phyloP scores from a whole-genome alignment of 2,888 invertebrate genomes.

The Leptogaster cylindrica region DNA sequence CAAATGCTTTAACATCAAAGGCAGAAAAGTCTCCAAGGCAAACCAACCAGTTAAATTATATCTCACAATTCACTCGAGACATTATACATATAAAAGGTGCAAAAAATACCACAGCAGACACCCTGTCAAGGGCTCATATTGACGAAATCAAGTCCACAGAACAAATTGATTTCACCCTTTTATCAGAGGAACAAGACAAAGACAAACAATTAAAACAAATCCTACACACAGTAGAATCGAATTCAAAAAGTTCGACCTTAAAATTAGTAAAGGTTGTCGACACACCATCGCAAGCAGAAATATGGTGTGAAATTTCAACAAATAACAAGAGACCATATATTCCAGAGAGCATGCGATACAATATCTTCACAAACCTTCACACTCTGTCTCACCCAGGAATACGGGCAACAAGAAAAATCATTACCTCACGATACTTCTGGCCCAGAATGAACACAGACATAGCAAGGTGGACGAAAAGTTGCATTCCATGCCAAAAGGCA shows the following conservation, averaged over 20 bases:
- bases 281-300: no score
- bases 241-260: no score
- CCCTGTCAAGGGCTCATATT: not conserved
- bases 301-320: no score
- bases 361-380: slow-evolving; percentile 7
- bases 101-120: not conserved
- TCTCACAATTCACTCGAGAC: slow-evolving; percentile 11
- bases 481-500: not conserved
- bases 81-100: not conserved
- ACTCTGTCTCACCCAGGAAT: slow-evolving; percentile 8
- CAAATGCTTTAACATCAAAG: not conserved
- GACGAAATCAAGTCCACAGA: no score
- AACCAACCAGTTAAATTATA: not conserved
- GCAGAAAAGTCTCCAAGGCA: not conserved
- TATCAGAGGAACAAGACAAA: no score
- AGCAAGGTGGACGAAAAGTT: not conserved
- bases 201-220: no score
- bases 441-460: slow-evolving; percentile 31
- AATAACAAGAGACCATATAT: not conserved
- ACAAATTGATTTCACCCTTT: no score
- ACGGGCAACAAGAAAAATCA: not conserved
- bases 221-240: no score
- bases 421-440: slow-evolving; percentile 28
- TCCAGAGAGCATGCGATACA: slow-evolving; percentile 5
- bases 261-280: no score